Conservation (phyloP, 2,113 vertebrate genomes). For the Ceuthmochares aereus region DNA sequence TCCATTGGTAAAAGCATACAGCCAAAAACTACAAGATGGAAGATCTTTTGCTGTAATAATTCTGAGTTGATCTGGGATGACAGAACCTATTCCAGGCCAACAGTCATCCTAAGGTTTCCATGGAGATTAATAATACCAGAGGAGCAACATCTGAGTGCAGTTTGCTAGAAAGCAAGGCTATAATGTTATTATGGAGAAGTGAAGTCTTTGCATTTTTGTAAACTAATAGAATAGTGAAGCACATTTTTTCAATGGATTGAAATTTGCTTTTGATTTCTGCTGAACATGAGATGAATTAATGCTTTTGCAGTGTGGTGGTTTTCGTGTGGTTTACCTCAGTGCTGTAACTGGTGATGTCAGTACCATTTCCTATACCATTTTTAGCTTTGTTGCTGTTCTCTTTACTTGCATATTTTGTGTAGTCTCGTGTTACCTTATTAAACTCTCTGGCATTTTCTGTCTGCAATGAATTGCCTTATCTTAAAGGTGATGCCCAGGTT, state of each 20-base stretch:
- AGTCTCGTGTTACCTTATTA: not conserved
- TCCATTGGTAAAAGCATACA: constrained; percentile 17
- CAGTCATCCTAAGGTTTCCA: constrained; percentile 73
- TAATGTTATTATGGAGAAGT: constrained; percentile 13
- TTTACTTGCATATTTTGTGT: not conserved
- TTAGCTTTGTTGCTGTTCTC: not conserved
- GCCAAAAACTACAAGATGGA: constrained; percentile 8
- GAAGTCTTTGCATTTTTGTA: constrained; percentile 25
- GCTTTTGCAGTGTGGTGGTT: not conserved
- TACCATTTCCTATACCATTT: not conserved
- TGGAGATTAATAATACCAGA: constrained; percentile 77
- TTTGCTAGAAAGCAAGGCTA: constrained; percentile 63
- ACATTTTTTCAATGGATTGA: not conserved
- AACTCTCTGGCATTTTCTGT: not conserved
- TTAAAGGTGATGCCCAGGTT: not conserved
- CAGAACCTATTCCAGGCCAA: constrained; percentile 64
- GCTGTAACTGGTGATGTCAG: not conserved
- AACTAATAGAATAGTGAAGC: not conserved
- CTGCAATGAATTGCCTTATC: not conserved
- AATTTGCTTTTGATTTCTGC: not conserved
- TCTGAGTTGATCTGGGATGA: constrained; percentile 64
- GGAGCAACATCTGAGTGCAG: constrained; percentile 67
- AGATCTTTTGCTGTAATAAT: constrained; percentile 63
- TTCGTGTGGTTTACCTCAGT: not conserved
- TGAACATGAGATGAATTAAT: not conserved